Evolutionary conservation across 1,140 invertebrate genomes (phyloP).

Genomic region (Antheraea mylitta): DNA sequence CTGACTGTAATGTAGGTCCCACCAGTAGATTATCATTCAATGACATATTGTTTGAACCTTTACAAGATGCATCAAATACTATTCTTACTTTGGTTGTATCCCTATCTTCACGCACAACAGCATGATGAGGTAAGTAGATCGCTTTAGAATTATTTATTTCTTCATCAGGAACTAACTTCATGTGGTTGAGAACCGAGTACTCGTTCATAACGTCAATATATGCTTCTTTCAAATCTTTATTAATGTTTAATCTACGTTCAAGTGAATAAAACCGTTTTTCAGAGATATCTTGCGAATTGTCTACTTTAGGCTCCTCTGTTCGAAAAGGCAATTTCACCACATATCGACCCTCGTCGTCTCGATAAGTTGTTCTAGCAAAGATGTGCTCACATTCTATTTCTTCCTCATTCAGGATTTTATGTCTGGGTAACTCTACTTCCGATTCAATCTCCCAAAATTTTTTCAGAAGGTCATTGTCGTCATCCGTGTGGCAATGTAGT

Average conservation of each 20-base stretch:
- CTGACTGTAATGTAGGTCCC: neutral
- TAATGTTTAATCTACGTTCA: neutral
- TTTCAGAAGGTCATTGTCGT: neutral
- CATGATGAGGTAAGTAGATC: conserved; percentile 8
- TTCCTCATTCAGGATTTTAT: neutral
- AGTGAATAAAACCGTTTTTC: neutral
- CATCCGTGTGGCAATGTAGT: neutral
- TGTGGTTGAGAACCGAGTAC: neutral
- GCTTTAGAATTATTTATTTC: conserved; percentile 9
- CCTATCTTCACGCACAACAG: neutral
- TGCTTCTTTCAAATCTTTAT: neutral
- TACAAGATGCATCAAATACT: neutral
- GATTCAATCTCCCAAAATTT: neutral
- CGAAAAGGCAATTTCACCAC: neutral
- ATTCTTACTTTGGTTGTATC: neutral
- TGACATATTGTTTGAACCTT: neutral
- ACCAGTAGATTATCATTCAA: conserved; percentile 2
- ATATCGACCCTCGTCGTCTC: neutral
- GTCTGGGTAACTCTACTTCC: neutral
- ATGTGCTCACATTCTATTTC: conserved; percentile 1
- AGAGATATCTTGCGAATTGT: neutral
- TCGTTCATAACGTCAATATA: conserved; percentile 6
- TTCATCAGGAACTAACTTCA: neutral
- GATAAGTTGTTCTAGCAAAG: neutral
- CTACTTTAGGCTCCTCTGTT: neutral